Evolutionary conservation across 2,113 vertebrate genomes (phyloP).

Genomic region (Syngnathus floridae): DNA sequence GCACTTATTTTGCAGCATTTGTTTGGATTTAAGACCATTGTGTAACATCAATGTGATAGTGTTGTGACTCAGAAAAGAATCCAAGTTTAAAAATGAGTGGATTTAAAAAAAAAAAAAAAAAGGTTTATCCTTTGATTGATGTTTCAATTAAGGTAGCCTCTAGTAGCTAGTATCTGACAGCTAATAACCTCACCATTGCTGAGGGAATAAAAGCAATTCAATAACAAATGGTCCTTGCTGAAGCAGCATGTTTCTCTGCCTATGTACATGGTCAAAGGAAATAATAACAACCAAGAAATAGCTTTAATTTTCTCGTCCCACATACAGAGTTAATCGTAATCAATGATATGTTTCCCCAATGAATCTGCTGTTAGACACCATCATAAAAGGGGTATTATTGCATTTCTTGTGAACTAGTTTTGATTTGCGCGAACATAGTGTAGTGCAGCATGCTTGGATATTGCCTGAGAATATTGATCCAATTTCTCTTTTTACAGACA

Average conservation of each 20-base stretch:
- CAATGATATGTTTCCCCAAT: conserved; percentile 40
- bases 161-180: conserved; percentile 35
- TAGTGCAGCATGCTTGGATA: conserved; percentile 21
- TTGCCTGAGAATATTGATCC: conserved; percentile 21
- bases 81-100: neutral
- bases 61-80: neutral
- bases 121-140: conserved; percentile 42
- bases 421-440: conserved; percentile 28
- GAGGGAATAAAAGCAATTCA: conserved; percentile 29
- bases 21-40: neutral
- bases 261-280: conserved; percentile 36
- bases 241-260: conserved; percentile 23
- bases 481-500: conserved; percentile 13
- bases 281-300: conserved; percentile 29
- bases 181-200: conserved; percentile 31
- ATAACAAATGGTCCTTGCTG: conserved; percentile 46
- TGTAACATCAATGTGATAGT: neutral
- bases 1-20: too few species aligned
- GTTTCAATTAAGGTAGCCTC: conserved; percentile 38
- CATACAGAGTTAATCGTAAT: conserved; percentile 31
- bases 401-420: conserved; percentile 32
- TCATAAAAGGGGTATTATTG: conserved; percentile 31
- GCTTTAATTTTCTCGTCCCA: conserved; percentile 39
- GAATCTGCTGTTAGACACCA: conserved; percentile 24
- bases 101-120: neutral